phyloP scores from a whole-genome alignment of 2,797 vertebrate species.

The Aplochiton taeniatus region DNA sequence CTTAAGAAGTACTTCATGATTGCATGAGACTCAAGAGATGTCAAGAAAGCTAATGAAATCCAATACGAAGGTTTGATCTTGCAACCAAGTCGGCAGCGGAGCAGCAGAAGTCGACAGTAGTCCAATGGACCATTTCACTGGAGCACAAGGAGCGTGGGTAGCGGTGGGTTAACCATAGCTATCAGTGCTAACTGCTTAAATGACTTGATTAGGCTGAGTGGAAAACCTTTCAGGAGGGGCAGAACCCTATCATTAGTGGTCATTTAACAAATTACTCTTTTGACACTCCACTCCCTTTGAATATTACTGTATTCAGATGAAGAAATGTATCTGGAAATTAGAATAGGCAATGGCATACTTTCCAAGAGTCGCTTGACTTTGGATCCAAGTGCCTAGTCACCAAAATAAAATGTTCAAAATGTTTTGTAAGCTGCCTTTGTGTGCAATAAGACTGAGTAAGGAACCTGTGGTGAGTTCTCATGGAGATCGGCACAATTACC shows the following conservation, averaged over 20 bases:
- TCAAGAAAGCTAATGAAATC: no score
- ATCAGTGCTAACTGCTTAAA: slow-evolving; percentile 53
- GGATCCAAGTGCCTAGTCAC: no score
- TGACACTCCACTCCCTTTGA: slow-evolving; percentile 32
- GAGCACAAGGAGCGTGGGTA: slow-evolving; percentile 38
- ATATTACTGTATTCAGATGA: not conserved
- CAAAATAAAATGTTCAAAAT: no score
- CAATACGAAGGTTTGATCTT: no score
- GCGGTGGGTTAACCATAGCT: slow-evolving; percentile 43
- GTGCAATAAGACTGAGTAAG: not conserved
- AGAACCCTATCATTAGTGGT: slow-evolving; percentile 58
- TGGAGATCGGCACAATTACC: slow-evolving; percentile 18
- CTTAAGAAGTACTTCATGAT: no score
- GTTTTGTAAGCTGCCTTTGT: not conserved
- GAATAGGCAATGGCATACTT: not conserved
- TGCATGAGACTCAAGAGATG: no score
- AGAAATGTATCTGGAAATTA: not conserved
- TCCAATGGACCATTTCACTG: slow-evolving; percentile 10
- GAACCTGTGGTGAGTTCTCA: slow-evolving; percentile 20
- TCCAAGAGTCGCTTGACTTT: no score
- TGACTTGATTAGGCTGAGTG: slow-evolving; percentile 60
- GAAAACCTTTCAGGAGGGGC: slow-evolving; percentile 59
- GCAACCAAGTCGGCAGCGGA: no score
- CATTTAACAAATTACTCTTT: slow-evolving; percentile 65
- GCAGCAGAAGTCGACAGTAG: no score